Conservation (phyloP, 2,888 invertebrate species). For the Cerastis rubricosa region DNA sequence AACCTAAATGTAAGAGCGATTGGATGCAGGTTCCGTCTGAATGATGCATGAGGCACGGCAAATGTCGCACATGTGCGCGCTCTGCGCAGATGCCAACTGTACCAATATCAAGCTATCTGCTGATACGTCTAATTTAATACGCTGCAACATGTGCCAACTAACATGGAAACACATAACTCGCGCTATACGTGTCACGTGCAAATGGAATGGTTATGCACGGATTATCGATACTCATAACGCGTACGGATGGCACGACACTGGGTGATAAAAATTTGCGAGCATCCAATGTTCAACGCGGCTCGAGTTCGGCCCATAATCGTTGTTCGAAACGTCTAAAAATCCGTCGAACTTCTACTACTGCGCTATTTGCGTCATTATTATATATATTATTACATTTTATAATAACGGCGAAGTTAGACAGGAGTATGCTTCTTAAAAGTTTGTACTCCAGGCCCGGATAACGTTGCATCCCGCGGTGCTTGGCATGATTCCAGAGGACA, state of each 20-base stretch:
- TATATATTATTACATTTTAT: too few species aligned
- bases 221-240: conserved; percentile 57
- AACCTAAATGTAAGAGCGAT: conserved; percentile 80
- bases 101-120: conserved; percentile 68
- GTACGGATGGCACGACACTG: conserved; percentile 67
- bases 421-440: conserved; percentile 80
- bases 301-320: conserved; percentile 74
- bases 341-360: conserved; percentile 67
- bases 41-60: conserved; percentile 78
- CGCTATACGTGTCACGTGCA: conserved; percentile 61
- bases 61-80: conserved; percentile 68
- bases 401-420: conserved; percentile 79
- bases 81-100: conserved; percentile 68
- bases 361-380: conserved; percentile 72
- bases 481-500: conserved; percentile 79
- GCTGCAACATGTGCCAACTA: conserved; percentile 73
- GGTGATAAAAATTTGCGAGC: conserved; percentile 79
- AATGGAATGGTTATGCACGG: conserved; percentile 60
- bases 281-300: conserved; percentile 63
- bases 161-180: conserved; percentile 58
- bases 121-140: conserved; percentile 77
- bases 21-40: conserved; percentile 81
- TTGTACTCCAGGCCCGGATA: conserved; percentile 76
- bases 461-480: conserved; percentile 75
- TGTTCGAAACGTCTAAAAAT: conserved; percentile 77